A percentile compares a stretch with the other conserved stretches of the same genome.
Conservation (phyloP, 2,888 invertebrate species). For the Amblyjoppa proteus region DNA sequence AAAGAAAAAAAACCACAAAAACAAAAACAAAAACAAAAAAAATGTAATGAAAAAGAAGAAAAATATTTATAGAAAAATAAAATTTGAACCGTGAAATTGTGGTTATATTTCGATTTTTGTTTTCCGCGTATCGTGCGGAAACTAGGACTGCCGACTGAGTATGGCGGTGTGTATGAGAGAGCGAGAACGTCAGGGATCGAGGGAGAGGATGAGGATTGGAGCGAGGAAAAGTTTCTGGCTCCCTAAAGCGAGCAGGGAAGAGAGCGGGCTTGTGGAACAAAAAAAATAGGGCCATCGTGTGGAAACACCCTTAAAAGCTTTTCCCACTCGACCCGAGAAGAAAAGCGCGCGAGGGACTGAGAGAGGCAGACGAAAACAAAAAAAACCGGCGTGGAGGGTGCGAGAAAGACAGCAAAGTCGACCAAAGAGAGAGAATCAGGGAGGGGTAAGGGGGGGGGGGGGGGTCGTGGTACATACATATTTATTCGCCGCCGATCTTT, state of each 20-base stretch:
- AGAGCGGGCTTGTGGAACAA: constrained; percentile 42
- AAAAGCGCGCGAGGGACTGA: constrained; percentile 39
- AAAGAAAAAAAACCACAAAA: neutral
- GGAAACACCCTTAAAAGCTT: constrained; percentile 70
- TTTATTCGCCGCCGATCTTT: constrained; percentile 60
- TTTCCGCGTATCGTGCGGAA: neutral
- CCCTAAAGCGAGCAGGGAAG: constrained; percentile 56
- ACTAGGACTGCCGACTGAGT: constrained; percentile 22
- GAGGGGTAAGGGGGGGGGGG: constrained; percentile 5
- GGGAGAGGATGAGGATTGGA: constrained; percentile 49
- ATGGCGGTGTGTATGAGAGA: neutral
- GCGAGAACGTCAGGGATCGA: constrained; percentile 29
- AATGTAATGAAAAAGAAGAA: neutral
- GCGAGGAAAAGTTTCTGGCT: constrained; percentile 66
- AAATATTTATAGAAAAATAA: neutral
- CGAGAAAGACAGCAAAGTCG: constrained; percentile 12
- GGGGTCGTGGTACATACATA: constrained; percentile 38
- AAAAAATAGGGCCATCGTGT: constrained; percentile 64
- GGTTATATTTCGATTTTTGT: constrained; percentile 1
- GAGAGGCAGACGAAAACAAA: constrained; percentile 38
- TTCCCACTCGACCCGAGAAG: constrained; percentile 66
- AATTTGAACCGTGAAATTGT: neutral
- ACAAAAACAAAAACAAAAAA: neutral
- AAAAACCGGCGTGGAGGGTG: neutral
- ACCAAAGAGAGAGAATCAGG: constrained; percentile 53